Evolutionary conservation across 2,113 vertebrate genomes (phyloP), one percentile per base, ranked within the genome.

Genomic region (Laterallus jamaicensis): DNA sequence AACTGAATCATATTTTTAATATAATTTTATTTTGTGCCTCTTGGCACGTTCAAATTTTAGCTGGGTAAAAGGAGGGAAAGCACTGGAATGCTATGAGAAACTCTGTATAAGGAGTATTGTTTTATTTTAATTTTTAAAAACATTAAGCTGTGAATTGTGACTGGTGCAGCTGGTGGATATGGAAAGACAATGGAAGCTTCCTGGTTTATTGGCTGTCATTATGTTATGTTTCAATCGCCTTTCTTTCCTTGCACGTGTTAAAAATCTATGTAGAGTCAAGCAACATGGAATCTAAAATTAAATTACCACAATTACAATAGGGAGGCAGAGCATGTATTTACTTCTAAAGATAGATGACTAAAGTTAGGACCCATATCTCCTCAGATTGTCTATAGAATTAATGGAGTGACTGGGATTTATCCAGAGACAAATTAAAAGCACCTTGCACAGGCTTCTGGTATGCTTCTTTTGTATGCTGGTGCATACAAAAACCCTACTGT

Each of bases 101-200:
- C 4, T 82, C 68, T 71, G 49, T 84, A 69, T 86, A 77, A 71
- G 55, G 40, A 60, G 68, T 60, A 83, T 59, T 90, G 58, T 92
- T 71, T 68, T 83, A 50, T 58, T 80, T 70, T 93, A 82, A 79
- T 88, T 94, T 89, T 86, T 67, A 42, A 73, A 94, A 96, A 92
- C 87, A 92, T 62, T 25, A 42, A n/a, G 25, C 49, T 69, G 13
- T 44, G 74, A 85, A 96, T 96, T 92, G 96, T 94, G 89, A 24
- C 67, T 81, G 67, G 67, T 89, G 66, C 96, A 94, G 93, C 85
- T 96, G 91, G 82, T 93, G 81, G 95, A 95, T 96, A 74, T 96
- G 62, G 55, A 42, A 86, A 85, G 76, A 97, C 96, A 97, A 97
- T 96, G 91, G 95, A 49, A 76, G 86, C 19, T 96, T 96, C 97